phyloP scores from a whole-genome alignment of 2,888 invertebrate species.

The Spilosoma lubricipeda region DNA sequence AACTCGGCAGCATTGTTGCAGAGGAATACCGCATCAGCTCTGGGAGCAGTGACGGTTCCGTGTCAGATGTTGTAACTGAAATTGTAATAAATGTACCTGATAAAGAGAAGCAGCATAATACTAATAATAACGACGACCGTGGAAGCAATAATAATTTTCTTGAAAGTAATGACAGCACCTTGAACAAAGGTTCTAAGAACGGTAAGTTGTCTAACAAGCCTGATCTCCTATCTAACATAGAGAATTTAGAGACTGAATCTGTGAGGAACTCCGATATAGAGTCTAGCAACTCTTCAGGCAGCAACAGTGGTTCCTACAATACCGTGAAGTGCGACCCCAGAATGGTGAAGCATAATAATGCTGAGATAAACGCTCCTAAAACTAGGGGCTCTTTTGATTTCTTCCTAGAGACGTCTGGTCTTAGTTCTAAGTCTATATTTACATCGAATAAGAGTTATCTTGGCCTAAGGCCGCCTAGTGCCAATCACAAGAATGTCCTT shows the following conservation, averaged over 20 bases:
- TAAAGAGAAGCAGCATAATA: slow-evolving; percentile 66
- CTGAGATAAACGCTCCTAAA: slow-evolving; percentile 69
- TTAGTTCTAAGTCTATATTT: slow-evolving; percentile 92
- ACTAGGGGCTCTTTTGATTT: slow-evolving; percentile 89
- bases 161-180: slow-evolving; percentile 65
- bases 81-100: slow-evolving; percentile 76
- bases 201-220: slow-evolving; percentile 84
- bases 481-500: slow-evolving; percentile 90
- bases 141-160: slow-evolving; percentile 69
- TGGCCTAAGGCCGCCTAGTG: slow-evolving; percentile 87
- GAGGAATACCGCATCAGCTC: slow-evolving; percentile 85
- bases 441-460: slow-evolving; percentile 79
- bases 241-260: slow-evolving; percentile 85
- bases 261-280: slow-evolving; percentile 90
- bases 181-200: slow-evolving; percentile 72
- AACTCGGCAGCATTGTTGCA: slow-evolving; percentile 84
- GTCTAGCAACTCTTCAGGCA: slow-evolving; percentile 85
- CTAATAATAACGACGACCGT: slow-evolving; percentile 60
- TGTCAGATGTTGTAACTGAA: slow-evolving; percentile 79
- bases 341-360: slow-evolving; percentile 70
- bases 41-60: slow-evolving; percentile 81
- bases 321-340: slow-evolving; percentile 81
- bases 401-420: slow-evolving; percentile 92
- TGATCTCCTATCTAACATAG: slow-evolving; percentile 85
- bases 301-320: slow-evolving; percentile 81